Evolutionary conservation across 2,113 vertebrate genomes (phyloP), one percentile per base, ranked within the genome.

Genomic region (Periophthalmus modestus): DNA sequence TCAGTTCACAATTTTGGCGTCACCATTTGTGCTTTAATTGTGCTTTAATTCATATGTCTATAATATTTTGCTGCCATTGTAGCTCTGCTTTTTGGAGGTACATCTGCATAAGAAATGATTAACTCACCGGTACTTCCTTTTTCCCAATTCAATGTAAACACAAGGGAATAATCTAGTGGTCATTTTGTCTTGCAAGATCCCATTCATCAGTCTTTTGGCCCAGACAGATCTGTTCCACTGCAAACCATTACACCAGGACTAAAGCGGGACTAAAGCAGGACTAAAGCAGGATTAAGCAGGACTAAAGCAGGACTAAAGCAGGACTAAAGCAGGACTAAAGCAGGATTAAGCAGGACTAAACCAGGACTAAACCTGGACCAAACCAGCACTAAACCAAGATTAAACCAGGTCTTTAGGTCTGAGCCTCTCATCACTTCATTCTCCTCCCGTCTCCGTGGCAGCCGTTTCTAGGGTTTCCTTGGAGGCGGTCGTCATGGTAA

Each of bases 391-490:
- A 14, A 23, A 58, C n/a, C n/a, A 11, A 10, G 55, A n/a, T 19
- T 57, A 57, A 23, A 23, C 55, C n/a, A 57, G 55, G 55, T 16
- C 54, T 55, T 15, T 15, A 14, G 48, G 48, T 52, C 16, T 52
- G 48, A 52, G 48, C 39, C 39, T 52, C 50, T 19, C 50, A 15
- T 52, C 50, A 6, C n/a, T 23, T 11, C 14, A 0, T 59, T 24
- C 28, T 33, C 28, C 55, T 58, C 59, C 59, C 28, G 59, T 62
- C 59, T 24, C 28, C 24, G 59, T 34, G 59, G 59, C 28, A 34
- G 59, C 59, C 28, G 59, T 62, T 62, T 62, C 59, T 15, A 62
- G 59, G 59, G 59, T 62, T 62, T 62, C 59, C 59, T 62, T 14
- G 28, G 28, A 62, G 28, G 28, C 59, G 28, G 59, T 62, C 28